Evolutionary conservation across 2,888 invertebrate species (phyloP).

Genomic region (Miltochrista miniata): DNA sequence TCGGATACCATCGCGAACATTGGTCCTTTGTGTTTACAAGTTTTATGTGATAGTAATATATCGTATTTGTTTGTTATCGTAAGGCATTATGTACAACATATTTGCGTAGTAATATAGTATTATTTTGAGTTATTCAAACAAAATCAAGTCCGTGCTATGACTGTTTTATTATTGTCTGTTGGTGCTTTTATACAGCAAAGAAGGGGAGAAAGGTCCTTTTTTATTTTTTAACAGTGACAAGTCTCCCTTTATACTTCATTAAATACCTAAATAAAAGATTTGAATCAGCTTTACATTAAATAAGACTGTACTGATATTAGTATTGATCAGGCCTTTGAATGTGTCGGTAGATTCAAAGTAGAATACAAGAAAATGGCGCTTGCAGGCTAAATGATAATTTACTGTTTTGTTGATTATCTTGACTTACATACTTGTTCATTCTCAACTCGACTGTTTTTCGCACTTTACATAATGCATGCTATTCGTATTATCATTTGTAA

Average conservation of each 20-base stretch:
- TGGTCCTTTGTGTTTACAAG: conserved; percentile 37
- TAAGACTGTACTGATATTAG: no score
- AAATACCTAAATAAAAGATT: no score
- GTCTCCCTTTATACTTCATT: no score
- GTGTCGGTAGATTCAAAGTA: background rate
- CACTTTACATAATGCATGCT: no score
- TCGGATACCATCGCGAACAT: conserved; percentile 54
- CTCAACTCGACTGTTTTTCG: conserved; percentile 1
- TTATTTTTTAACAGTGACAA: no score
- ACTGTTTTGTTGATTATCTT: background rate
- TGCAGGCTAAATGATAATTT: conserved; percentile 5
- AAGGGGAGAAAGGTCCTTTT: no score
- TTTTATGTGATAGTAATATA: conserved; percentile 11
- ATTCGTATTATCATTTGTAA: background rate
- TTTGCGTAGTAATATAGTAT: no score
- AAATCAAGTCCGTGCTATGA: no score
- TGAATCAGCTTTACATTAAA: no score
- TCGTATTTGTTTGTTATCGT: conserved; percentile 12
- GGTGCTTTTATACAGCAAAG: no score
- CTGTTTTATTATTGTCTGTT: no score
- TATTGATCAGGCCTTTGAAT: background rate
- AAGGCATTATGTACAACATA: background rate
- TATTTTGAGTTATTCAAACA: no score
- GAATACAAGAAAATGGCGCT: conserved; percentile 6
- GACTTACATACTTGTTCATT: background rate